Base-by-base conservation (phyloP, 1,140 invertebrate genomes). In the Psix sp. region DNA sequence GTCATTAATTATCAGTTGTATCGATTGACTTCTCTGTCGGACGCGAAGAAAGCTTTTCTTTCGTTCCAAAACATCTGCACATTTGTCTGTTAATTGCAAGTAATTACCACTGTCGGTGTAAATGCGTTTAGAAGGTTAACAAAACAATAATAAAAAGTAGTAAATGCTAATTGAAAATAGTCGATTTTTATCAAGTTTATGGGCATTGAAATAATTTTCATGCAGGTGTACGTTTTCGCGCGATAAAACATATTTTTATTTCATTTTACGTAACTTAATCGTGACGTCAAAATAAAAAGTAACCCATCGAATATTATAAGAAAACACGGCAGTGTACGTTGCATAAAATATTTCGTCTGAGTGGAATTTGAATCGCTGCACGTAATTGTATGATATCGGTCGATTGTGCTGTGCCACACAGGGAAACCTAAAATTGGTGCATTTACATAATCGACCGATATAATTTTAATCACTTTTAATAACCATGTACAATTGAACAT, bases 361-460 rank as follows among this genome's bases (percentile, higher is more conserved):
- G 49, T 31, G 17, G 17, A 42, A 40, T 40, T 38, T 42, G 13
- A 42, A 54, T 42, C 42, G 18, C 31, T 18, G 6, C 48, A 39
- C 51, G 40, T 36, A 57, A 57, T 45, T 57, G 31, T 11, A 10
- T 40, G 29, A 29, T 36, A 16, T 45, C 54, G 24, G 26, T 46
- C 31, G 38, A 46, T 31, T 46, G 40, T 46, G 31, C 24, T 46
- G 29, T 36, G 20, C 18, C 33, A 24, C 21, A 18, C 43, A 13
- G 33, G 2, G 40, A 57, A 57, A 46, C 31, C 18, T 57, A 36
- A 57, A 57, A 57, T 45, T 45, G 40, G 20, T 4, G 18, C 13
- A 36, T 60, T 48, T 48, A 15, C 42, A 48, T 40, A 60, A 48
- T 31, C 29, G 42, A 57, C 46, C 14, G 31, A 46, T 45, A 38